Evolutionary conservation across 2,113 vertebrate genomes (phyloP).

Genomic region (Stegastes partitus): DNA sequence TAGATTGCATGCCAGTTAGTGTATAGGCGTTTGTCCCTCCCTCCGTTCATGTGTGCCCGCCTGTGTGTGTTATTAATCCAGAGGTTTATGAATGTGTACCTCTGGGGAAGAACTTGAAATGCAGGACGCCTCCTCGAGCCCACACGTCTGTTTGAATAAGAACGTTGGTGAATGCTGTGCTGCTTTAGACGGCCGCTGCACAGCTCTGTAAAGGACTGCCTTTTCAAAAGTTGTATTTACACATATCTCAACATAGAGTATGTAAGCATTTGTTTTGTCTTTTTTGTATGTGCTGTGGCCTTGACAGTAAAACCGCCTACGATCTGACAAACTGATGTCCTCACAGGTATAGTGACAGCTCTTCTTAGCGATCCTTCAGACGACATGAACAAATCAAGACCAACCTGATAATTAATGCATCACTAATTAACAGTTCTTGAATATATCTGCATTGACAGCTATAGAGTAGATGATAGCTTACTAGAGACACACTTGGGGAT

Average conservation of each 20-base stretch:
- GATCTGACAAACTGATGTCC: no score
- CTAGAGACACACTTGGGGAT: neutral
- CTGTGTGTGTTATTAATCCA: constrained; percentile 47
- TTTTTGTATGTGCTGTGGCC: neutral
- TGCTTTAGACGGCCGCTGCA: constrained; percentile 15
- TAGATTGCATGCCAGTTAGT: constrained; percentile 30
- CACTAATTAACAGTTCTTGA: neutral
- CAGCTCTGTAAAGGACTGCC: constrained; percentile 13
- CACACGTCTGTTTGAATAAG: constrained; percentile 51
- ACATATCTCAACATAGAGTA: neutral
- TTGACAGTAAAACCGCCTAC: no score
- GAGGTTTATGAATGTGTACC: constrained; percentile 37
- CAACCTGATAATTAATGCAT: neutral
- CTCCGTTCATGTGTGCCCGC: constrained; percentile 3
- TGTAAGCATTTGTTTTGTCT: neutral
- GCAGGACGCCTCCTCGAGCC: constrained; percentile 10
- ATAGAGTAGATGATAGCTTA: neutral
- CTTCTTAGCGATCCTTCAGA: no score
- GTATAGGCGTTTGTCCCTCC: neutral
- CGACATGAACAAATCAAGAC: no score
- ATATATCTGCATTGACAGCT: neutral
- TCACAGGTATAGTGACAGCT: no score
- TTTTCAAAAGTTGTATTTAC: constrained; percentile 19
- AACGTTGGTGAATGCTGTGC: constrained; percentile 27
- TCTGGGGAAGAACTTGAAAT: constrained; percentile 25